These are phyloP conservation scores for Diplodus sargus DNA, from an alignment of 2,797 vertebrate genomes.

Conservation along the genomic window DNA sequence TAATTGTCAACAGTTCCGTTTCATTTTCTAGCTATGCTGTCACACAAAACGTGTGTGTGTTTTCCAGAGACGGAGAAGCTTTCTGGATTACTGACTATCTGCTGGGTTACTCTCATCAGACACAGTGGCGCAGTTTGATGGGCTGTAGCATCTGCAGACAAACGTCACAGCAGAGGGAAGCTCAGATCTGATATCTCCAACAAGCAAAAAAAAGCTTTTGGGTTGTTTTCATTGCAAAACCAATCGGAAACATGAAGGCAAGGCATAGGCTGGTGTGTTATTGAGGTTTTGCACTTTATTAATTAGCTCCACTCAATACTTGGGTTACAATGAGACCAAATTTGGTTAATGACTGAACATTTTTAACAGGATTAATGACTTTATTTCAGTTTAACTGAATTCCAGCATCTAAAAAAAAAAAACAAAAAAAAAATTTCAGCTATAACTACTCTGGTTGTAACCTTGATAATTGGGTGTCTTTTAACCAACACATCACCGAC, in stretches of 20 bases:
- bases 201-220: conserved; percentile 14
- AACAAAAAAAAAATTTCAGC: not conserved
- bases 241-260: not conserved
- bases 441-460: not conserved
- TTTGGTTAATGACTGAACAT: not conserved
- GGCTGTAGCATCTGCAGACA: conserved; percentile 24
- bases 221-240: conserved; percentile 20
- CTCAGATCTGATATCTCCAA: conserved; percentile 5
- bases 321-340: not conserved
- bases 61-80: not conserved
- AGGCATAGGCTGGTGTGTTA: not conserved
- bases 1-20: not conserved
- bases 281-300: not conserved
- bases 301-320: conserved; percentile 7
- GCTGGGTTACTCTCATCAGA: conserved; percentile 15
- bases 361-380: not conserved
- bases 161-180: conserved; percentile 15
- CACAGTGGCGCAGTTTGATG: conserved; percentile 1
- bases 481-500: conserved; percentile 5
- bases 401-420: not conserved
- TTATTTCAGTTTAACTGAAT: not conserved
- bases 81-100: not conserved
- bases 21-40: not conserved
- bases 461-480: not conserved
- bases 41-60: no score